Evolutionary conservation across 2,888 invertebrate genomes (phyloP), one percentile per base, ranked within the genome.

Genomic region (Caenorhabditis zanzibari): DNA sequence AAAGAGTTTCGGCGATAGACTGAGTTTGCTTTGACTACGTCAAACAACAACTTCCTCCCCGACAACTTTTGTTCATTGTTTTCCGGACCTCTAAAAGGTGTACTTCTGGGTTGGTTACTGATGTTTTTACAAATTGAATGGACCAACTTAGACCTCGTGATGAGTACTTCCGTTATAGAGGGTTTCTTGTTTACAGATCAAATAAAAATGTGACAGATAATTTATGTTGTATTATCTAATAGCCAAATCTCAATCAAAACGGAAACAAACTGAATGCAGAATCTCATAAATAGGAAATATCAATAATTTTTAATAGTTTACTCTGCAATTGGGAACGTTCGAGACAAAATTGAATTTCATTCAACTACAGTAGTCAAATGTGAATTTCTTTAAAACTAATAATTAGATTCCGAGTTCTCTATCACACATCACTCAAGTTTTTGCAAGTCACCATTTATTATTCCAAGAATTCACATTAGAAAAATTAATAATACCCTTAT

Each of bases 31-130:
- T 66, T 66, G 49, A 66, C 35, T 6, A 64, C 10, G 49, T 19
- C 64, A 68, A 52, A 52, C 26, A 49, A 35, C 32, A 22, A 16
- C 38, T 38, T 28, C 19, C 44, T 28, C 12, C 16, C 14, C 22
- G 61, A 35, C 63, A 64, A 64, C 63, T 41, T 68, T 68, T 68
- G 41, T 54, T 68, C 68, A 68, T 68, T 68, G 68, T 68, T 68
- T 68, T 68, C 68, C 24, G 54, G 54, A 19, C 68, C 38, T 38
- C 54, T 68, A 68, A 68, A 68, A 68, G 68, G 68, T 68, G 68
- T 68, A 68, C 68, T 68, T 68, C 68, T 38, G 24, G 35, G 38
- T 54, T 68, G 68, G 68, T 68, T 52, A 54, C 68, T 68, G 68
- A 26, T 68, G 68, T 68, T 24, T 54, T 68, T 24, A 61, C 19